phyloP scores from a whole-genome alignment of 2,113 vertebrate genomes.

The Mus pahari region DNA sequence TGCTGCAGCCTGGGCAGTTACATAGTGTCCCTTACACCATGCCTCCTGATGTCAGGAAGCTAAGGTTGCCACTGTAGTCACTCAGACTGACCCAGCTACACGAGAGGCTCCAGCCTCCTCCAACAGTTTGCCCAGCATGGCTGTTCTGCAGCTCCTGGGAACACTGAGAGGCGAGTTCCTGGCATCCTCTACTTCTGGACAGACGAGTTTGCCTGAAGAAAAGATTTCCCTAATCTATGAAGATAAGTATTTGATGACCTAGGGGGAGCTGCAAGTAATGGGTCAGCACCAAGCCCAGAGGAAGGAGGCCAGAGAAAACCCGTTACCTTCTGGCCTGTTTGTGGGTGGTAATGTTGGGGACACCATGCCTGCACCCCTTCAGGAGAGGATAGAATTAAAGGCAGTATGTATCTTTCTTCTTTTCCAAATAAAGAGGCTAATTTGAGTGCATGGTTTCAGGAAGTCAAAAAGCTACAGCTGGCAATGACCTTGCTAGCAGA shows the following conservation, averaged over 20 bases:
- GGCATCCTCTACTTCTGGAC: background rate
- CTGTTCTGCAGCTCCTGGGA: background rate
- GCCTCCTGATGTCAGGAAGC: too few relatives aligned
- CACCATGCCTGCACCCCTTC: accelerated
- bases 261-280: background rate
- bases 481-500: background rate
- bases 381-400: background rate
- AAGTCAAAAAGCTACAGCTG: background rate
- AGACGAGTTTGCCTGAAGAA: background rate
- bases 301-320: background rate
- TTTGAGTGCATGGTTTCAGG: too few relatives aligned
- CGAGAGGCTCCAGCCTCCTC: background rate
- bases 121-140: accelerated
- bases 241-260: background rate
- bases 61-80: background rate
- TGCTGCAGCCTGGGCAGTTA: background rate
- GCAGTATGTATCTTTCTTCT: background rate
- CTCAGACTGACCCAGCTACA: too few relatives aligned
- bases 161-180: background rate
- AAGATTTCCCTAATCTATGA: background rate
- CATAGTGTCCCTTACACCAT: background rate
- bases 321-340: background rate
- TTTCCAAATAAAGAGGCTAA: background rate
- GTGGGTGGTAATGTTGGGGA: too few relatives aligned
- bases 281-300: background rate